phyloP scores from a whole-genome alignment of 2,797 vertebrate species.

The Cossypha dichroa region DNA sequence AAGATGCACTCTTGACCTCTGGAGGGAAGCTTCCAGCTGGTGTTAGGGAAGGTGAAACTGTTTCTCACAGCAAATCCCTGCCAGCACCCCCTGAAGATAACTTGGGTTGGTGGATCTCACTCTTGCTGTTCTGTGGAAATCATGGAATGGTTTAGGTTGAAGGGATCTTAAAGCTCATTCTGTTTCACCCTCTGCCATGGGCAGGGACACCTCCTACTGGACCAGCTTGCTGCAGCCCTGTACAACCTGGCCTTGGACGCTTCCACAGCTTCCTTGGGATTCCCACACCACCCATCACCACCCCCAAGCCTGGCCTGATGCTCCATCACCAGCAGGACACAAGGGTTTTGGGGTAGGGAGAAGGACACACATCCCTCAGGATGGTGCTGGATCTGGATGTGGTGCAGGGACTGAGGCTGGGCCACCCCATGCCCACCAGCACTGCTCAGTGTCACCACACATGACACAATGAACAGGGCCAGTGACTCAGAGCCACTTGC shows the following conservation, averaged over 20 bases:
- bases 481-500: conserved; percentile 29
- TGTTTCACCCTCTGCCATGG: neutral
- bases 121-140: neutral
- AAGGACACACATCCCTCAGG: accelerated
- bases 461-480: neutral
- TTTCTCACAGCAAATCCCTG: neutral
- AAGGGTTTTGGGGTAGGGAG: neutral
- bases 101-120: neutral
- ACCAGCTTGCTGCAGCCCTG: neutral
- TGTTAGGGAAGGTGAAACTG: neutral
- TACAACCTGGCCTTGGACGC: neutral
- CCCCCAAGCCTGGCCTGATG: accelerated
- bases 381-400: accelerated
- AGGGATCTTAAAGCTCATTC: neutral
- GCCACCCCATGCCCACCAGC: accelerated
- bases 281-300: neutral
- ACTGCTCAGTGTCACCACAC: neutral
- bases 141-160: neutral
- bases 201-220: neutral
- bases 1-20: accelerated
- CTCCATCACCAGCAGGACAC: neutral
- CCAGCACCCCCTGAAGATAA: neutral
- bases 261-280: neutral
- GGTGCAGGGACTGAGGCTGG: neutral
- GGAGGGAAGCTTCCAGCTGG: neutral